Evolutionary conservation across 2,888 invertebrate genomes (phyloP), one percentile per base, ranked within the genome.

Genomic region (Pyrrhosoma nymphula): DNA sequence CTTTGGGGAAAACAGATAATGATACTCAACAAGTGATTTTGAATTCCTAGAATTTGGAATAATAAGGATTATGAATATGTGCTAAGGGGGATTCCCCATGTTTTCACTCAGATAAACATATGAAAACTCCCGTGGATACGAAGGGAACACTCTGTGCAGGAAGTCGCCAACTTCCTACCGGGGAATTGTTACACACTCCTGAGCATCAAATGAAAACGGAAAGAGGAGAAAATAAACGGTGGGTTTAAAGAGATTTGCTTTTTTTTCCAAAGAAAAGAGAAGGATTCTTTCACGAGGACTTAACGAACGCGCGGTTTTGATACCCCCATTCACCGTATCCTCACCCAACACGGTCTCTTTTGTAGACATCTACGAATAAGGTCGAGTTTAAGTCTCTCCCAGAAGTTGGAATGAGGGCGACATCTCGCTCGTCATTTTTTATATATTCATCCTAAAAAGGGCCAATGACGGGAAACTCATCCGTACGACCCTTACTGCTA

Each of bases 301-400:
- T 82, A 82, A 82, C 82, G 82, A 82, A 82, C 35, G 82, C 35
- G 82, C 82, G 82, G 82, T 82, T 35, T 6, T 30, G 82, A 82
- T 26, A 0, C 82, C 82, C 30, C 35, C 91, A 35, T 30, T 39
- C 60, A 23, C n/a, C 47, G 47, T 47, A 47, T 47, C 56, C 90
- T 14, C 55, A n/a, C 56, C 56, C 35, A 30, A 90, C 56, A 90
- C 56, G 0, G 47, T 35, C 16, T 56, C 56, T 91, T 60, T 60
- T 56, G 56, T 90, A 23, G 82, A 14, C 82, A 82, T 35, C 14
- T n/a, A 90, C 56, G 60, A 56, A 56, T 0, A 56, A 56, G 30
- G 56, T 56, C 35, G 90, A 35, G 30, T 35, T 91, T 60, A 16
- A 20, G 16, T 60, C 20, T 91, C 90, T 26, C 82, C 23, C 0